Percentiles rank a stretch among this genome's conserved stretches.
Evolutionary conservation across 2,113 vertebrate species (phyloP).

Genomic region (Gallinago jamesoni): DNA sequence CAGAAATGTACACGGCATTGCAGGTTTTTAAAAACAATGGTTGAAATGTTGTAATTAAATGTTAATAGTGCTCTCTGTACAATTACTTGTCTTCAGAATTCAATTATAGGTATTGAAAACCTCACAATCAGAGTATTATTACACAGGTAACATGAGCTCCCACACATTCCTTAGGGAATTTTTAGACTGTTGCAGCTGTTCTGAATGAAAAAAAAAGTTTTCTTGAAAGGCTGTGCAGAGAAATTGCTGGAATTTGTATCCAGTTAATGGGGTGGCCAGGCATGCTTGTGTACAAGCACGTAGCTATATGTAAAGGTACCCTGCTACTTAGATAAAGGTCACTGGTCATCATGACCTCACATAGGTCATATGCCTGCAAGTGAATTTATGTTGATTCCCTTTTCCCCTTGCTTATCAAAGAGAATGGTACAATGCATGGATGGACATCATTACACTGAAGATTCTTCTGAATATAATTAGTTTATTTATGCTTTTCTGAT

Average conservation of each 20-base stretch:
- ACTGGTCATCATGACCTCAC: neutral
- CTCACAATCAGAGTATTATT: slow-evolving; percentile 55
- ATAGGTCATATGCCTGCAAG: neutral
- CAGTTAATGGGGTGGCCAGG: neutral
- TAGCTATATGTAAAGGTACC: accelerated
- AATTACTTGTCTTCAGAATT: neutral
- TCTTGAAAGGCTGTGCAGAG: neutral
- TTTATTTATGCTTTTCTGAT: slow-evolving; percentile 51
- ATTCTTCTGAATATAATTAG: slow-evolving; percentile 6
- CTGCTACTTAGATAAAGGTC: neutral
- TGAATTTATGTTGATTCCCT: neutral
- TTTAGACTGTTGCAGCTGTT: slow-evolving; percentile 17
- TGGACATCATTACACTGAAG: neutral
- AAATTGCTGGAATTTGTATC: neutral
- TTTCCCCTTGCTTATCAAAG: neutral
- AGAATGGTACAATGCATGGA: neutral
- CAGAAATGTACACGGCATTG: neutral
- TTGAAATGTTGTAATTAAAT: neutral
- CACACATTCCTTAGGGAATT: slow-evolving; percentile 65
- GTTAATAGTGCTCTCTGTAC: slow-evolving; percentile 1
- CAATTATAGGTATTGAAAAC: slow-evolving; percentile 61
- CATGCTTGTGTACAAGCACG: neutral
- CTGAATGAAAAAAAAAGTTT: neutral
- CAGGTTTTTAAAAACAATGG: neutral
- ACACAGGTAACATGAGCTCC: slow-evolving; percentile 62